A percentile compares a stretch with the other conserved stretches of the same genome.
phyloP scores from a whole-genome alignment of 2,113 vertebrate genomes.

The Seriola rivoliana region DNA sequence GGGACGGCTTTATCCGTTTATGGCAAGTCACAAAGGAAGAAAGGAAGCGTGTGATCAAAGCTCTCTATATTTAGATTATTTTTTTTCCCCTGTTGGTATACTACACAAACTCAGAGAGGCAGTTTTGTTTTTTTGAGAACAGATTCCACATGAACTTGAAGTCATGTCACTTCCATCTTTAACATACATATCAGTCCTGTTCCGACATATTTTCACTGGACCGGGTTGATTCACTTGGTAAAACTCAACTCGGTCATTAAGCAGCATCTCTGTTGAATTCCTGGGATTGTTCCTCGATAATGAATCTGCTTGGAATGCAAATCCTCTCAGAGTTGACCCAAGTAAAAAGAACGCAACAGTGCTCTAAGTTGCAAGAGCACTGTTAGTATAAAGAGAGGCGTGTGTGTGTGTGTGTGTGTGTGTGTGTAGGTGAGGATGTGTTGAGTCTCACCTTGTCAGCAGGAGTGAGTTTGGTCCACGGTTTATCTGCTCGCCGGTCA shows the following conservation, averaged over 20 bases:
- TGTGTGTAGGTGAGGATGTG: slow-evolving; percentile 6
- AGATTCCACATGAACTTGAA: not conserved
- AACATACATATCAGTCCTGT: not conserved
- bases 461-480: slow-evolving; percentile 97
- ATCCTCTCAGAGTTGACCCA: slow-evolving; percentile 43
- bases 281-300: slow-evolving; percentile 31
- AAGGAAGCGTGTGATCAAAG: slow-evolving; percentile 17
- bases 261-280: slow-evolving; percentile 25
- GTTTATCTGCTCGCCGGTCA: slow-evolving; percentile 96
- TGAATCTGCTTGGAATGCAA: slow-evolving; percentile 60
- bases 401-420: not conserved
- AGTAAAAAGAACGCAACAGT: not conserved
- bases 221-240: slow-evolving; percentile 31
- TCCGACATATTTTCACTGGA: slow-evolving; percentile 18
- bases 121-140: no score
- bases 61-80: not conserved
- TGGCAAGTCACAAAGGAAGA: not conserved
- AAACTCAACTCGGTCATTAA: slow-evolving; percentile 16
- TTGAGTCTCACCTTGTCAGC: slow-evolving; percentile 91
- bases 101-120: not conserved
- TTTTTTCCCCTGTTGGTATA: not conserved
- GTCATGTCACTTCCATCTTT: not conserved
- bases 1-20: not conserved
- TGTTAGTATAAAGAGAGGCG: not conserved
- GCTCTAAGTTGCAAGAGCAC: not conserved